phyloP scores from a whole-genome alignment of 2,113 vertebrate genomes.

The Ceyx melanurus region DNA sequence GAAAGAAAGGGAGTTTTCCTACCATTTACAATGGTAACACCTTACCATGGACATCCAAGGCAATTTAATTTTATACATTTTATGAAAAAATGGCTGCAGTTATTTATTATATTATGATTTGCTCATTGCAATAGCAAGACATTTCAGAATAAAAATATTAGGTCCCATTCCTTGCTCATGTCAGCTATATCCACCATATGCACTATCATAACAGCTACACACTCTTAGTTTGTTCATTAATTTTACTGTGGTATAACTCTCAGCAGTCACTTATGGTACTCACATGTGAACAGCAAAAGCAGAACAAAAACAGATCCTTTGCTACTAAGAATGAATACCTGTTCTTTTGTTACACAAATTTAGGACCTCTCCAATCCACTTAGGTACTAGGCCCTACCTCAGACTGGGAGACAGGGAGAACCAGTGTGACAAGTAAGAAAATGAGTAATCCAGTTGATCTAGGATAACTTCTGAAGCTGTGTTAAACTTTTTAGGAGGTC shows the following conservation, averaged over 20 bases:
- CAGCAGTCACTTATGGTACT: background rate
- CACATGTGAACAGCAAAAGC: background rate
- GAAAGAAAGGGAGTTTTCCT: background rate
- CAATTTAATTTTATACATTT: background rate
- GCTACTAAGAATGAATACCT: background rate
- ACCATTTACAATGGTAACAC: background rate
- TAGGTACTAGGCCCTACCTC: background rate
- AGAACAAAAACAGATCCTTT: background rate
- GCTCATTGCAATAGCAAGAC: background rate
- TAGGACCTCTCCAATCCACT: background rate
- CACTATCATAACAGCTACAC: too few relatives aligned
- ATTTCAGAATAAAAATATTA: background rate
- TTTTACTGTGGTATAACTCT: background rate
- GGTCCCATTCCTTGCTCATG: background rate
- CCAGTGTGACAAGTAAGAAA: background rate
- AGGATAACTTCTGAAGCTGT: background rate
- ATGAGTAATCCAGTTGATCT: background rate
- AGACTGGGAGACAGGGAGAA: background rate
- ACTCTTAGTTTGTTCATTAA: rapidly evolving
- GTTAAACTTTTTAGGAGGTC: background rate
- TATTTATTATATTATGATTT: background rate
- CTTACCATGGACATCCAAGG: background rate
- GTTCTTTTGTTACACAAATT: background rate
- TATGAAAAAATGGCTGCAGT: background rate
- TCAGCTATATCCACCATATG: background rate